A percentile compares a stretch with the other conserved stretches of the same genome.
phyloP scores from a whole-genome alignment of 2,113 vertebrate species.

The Garra rufa region DNA sequence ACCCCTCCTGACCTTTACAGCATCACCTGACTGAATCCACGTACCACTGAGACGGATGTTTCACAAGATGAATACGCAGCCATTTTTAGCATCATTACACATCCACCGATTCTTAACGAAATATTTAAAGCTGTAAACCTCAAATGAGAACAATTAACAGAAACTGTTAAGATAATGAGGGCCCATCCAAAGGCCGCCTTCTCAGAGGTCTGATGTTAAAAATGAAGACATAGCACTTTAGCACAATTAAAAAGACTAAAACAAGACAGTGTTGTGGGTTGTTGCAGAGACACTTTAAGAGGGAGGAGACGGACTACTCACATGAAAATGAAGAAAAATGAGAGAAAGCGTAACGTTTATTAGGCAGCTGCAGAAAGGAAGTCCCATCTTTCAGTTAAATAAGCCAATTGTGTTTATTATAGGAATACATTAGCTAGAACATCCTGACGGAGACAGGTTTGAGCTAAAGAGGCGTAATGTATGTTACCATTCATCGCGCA shows the following conservation, averaged over 20 bases:
- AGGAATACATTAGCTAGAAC: neutral
- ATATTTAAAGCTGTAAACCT: conserved; percentile 20
- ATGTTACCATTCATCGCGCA: neutral
- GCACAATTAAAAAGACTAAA: neutral
- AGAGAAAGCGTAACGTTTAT: neutral
- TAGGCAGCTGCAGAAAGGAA: neutral
- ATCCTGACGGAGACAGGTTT: neutral
- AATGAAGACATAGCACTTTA: neutral
- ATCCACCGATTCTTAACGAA: conserved; percentile 2
- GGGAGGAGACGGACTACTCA: neutral
- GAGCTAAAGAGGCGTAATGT: neutral
- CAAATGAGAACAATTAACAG: conserved; percentile 5
- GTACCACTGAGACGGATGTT: conserved; percentile 30
- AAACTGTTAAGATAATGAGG: conserved; percentile 6
- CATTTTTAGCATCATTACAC: conserved; percentile 39
- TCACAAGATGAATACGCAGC: conserved; percentile 1
- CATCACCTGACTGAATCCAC: conserved; percentile 35
- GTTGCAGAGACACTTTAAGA: neutral
- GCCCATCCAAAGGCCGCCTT: neutral
- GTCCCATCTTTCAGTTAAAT: neutral
- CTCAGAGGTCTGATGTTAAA: neutral
- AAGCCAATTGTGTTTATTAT: neutral
- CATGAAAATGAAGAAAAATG: neutral
- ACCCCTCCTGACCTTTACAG: conserved; percentile 19
- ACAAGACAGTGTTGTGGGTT: neutral